Evolutionary conservation across 2,113 vertebrate species (phyloP), one percentile per base, ranked within the genome.

Genomic region (Cyanistes caeruleus): DNA sequence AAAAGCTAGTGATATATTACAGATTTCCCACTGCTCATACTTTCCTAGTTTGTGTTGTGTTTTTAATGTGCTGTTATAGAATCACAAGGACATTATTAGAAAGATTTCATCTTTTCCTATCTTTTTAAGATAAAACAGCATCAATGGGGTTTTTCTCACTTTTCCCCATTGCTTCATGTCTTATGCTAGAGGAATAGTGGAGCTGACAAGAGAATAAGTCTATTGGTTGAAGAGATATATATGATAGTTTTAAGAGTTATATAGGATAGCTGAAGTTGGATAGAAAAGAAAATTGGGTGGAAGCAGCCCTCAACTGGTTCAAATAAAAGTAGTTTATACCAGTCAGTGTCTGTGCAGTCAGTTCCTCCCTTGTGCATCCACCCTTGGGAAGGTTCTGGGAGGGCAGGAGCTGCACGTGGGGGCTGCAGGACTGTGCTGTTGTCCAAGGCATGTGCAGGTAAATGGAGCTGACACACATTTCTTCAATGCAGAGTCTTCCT

Each of bases 41-140:
- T 93, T 91, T 83, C 67, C 59, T 55, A 46, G 9, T 88, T 44
- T 95, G 68, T 37, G 56, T 69, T 80, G 55, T 70, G 83, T 59
- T 91, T 96, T 90, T 89, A 93, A 73, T 83, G 93, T 87, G 70
- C 78, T 94, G 15, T 93, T 91, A 89, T 87, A 95, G 85, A 97
- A 96, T 93, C 27, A 43, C 35, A 46, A 19, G 41, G 49, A 12
- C 33, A 48, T 69, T 58, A 30, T 69, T 89, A 77, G 56, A 64
- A 81, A 86, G 58, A 41, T 12, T 90, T 63, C 3, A 20, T 43
- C 7, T 69, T 77, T 63, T 63, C 20, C 15, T 37, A 9, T 49
- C 27, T 23, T 51, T 63, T 49, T 37, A 69, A 62, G 25, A 76
- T 35, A 37, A 63, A 69, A 63, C 22, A 83, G 13, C 1, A 14